Conservation (phyloP, 2,797 vertebrate species). For the Merluccius polli region DNA sequence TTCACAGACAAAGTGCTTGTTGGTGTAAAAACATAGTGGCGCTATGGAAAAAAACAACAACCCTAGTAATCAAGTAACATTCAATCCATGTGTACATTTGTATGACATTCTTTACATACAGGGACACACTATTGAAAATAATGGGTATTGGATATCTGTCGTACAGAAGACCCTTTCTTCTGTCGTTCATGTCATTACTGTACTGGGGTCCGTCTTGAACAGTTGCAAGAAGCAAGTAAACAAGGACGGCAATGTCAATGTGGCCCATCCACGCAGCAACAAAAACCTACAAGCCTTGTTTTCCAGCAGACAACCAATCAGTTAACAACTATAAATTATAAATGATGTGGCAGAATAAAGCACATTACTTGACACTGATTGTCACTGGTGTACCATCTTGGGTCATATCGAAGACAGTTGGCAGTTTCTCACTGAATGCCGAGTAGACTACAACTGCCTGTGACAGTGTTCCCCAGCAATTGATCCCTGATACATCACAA, state of each 20-base stretch:
- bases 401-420: slow-evolving; percentile 36
- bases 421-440: slow-evolving; percentile 16
- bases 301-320: background rate
- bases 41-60: background rate
- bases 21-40: slow-evolving; percentile 1
- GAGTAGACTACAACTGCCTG: too few species aligned
- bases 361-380: slow-evolving; percentile 13
- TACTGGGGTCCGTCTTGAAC: background rate
- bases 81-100: background rate
- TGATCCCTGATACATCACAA: too few species aligned
- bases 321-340: background rate
- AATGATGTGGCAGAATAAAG: background rate
- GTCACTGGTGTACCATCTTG: background rate
- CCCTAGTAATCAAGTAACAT: background rate
- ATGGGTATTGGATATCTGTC: background rate
- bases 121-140: too few species aligned
- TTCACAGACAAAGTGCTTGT: background rate
- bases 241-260: background rate
- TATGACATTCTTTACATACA: background rate
- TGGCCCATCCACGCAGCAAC: background rate
- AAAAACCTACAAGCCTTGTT: background rate
- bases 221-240: background rate
- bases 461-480: too few species aligned
- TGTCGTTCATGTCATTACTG: background rate
- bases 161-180: background rate